Base-by-base conservation (phyloP, 2,797 vertebrate genomes). In the Rhadinocentrus ornatus region DNA sequence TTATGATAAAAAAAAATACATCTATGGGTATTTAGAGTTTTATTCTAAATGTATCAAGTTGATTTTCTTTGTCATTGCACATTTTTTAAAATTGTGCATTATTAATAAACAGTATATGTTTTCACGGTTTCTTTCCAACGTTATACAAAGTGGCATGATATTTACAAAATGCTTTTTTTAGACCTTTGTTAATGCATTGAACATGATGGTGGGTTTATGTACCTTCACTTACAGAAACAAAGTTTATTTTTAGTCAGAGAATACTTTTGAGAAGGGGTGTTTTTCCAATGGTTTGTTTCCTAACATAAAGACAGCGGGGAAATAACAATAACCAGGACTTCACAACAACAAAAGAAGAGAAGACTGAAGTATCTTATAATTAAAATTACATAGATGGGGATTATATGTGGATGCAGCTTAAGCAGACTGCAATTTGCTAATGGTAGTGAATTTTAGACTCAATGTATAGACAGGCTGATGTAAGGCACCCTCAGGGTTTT, bases 251-350 rank as follows among this genome's bases (percentile, higher is more conserved):
- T 63, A 84, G 75, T 76, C 72, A 53, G 62, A 75, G 69, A 70
- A 75, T 81, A 78, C 78, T 86, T 85, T 73, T 64, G 69, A 88
- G 67, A 66, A 64, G 46, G 50, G 71, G 48, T 86, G 81, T 83
- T 86, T 89, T 83, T 82, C 78, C 87, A 56, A 67, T 75, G 75
- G 85, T 76, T 87, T 75, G 84, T 91, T 91, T 91, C 86, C 88
- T 75, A 83, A 82, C 76, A 78, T 78, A 48, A 52, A 80, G 81
- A 88, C 89, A 88, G 81, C 79, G 76, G 84, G 85, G 77, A 81
- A 63, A 75, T 70, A 86, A 88, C 81, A 91, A 87, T 88, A 90
- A 89, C 67, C 80, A 83, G 79, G 80, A 84, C 76, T 86, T 84
- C 82, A 80, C 82, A 78, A 81, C 68, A 69, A 83, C 79, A 78